These are phyloP conservation scores for Etheostoma spectabile DNA, from an alignment of 2,113 vertebrate genomes.

Conservation along the genomic window DNA sequence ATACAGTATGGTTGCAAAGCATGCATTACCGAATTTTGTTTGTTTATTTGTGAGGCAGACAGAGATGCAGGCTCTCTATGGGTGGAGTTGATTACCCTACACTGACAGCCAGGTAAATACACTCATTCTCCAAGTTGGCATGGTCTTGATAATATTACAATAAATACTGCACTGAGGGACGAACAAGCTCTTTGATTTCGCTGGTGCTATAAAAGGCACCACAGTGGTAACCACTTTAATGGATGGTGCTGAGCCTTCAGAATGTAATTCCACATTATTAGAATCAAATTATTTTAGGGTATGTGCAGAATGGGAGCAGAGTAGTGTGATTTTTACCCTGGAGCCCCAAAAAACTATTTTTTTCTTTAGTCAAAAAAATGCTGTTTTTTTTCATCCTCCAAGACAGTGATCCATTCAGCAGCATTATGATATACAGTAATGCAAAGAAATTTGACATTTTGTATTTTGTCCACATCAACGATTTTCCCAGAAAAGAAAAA, in stretches of 20 bases:
- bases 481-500: slow-evolving; percentile 9
- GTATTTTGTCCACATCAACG: slow-evolving; percentile 9
- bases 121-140: slow-evolving; percentile 20
- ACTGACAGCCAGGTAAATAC: slow-evolving; percentile 15
- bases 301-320: slow-evolving; percentile 10
- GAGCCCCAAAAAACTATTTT: slow-evolving; percentile 10
- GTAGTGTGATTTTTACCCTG: slow-evolving; percentile 31
- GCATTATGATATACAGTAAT: slow-evolving; percentile 21
- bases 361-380: slow-evolving; percentile 15
- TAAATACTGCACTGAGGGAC: slow-evolving; percentile 1
- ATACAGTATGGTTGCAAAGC: not conserved
- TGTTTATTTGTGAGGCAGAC: slow-evolving; percentile 7
- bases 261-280: slow-evolving; percentile 32
- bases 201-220: not conserved
- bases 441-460: slow-evolving; percentile 23
- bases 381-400: slow-evolving; percentile 19
- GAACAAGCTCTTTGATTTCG: slow-evolving; percentile 14
- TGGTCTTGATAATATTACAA: slow-evolving; percentile 6
- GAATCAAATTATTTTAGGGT: slow-evolving; percentile 29
- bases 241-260: slow-evolving; percentile 19
- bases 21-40: not conserved
- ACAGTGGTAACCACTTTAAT: slow-evolving; percentile 20
- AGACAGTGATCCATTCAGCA: slow-evolving; percentile 37
- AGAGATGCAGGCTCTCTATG: slow-evolving; percentile 13
- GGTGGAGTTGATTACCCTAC: slow-evolving; percentile 11